These are phyloP conservation scores for Ellobium chinense DNA, from an alignment of 2,888 invertebrate species.

Conservation along the genomic window DNA sequence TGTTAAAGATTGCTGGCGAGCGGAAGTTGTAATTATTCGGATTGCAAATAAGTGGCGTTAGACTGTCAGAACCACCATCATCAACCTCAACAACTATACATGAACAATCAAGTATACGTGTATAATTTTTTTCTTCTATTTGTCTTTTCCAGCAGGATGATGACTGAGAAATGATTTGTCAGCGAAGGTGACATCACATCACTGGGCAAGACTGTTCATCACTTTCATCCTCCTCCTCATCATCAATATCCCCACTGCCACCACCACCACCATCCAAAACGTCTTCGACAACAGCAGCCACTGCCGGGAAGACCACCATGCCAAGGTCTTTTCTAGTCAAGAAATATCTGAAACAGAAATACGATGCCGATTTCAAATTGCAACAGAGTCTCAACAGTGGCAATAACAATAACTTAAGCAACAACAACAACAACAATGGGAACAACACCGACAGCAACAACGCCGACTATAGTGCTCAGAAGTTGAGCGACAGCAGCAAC, in stretches of 20 bases:
- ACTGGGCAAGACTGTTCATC: neutral
- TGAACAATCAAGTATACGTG: neutral
- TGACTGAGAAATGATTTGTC: neutral
- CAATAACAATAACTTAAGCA: conserved; percentile 57
- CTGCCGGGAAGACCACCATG: conserved; percentile 53
- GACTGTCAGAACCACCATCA: too few species aligned
- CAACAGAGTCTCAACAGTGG: conserved; percentile 61
- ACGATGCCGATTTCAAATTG: conserved; percentile 57
- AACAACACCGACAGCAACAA: neutral
- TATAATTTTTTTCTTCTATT: neutral
- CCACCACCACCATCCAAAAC: too few species aligned
- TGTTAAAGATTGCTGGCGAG: too few species aligned
- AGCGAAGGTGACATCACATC: neutral
- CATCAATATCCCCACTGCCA: neutral
- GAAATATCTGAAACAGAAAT: conserved; percentile 59
- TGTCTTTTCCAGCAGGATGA: neutral
- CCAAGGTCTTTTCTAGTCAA: conserved; percentile 74
- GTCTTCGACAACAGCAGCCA: conserved; percentile 21
- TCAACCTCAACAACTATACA: neutral
- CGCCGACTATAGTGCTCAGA: neutral
- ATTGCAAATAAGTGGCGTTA: too few species aligned
- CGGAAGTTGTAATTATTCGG: too few species aligned
- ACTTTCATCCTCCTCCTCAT: neutral
- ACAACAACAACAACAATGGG: neutral
- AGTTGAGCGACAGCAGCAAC: neutral